Base-by-base conservation (phyloP, 2,888 invertebrate species). In the Drosophila phalerata region DNA sequence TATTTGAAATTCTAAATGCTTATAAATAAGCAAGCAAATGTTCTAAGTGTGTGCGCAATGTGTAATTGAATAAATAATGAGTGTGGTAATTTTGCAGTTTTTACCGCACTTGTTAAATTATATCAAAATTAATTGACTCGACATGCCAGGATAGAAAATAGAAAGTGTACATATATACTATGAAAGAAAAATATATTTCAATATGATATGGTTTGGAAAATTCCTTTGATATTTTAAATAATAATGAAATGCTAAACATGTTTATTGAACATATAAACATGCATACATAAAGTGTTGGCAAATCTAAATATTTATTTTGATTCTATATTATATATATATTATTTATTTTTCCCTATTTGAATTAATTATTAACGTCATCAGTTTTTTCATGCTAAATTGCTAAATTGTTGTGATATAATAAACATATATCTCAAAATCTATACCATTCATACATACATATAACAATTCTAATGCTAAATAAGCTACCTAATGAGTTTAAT, bases 111-210 rank as follows among this genome's bases (percentile, higher is more conserved):
- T 81, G 82, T 64, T 61, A 69, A 68, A 68, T 69, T 58, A 76
- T 81, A 68, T 86, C 82, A 82, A 78, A 69, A 66, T 83, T 82
- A 84, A 84, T 82, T 82, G 78, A 76, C 75, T 60, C 66, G 67
- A 66, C 71, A 47, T 42, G 71, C 40, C 63, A 57, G 15, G 52
- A 48, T 19, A 67, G 30, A 32, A 30, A 13, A 28, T 30, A 53
- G 17, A 40, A 40, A 28, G 38, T 15, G 22, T 22, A 19, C 19
- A 22, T 17, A 62, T 30, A 68, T 47, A 53, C 38, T 28, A 49
- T 22, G 30, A 28, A 15, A 28, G 15, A 28, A 10, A 13, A 37
- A 45, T 42, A 45, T 42, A 63, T 52, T 76, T 66, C 15, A n/a
- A 17, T 13, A 37, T 38, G 38, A 48, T 51, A 37, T 45, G 28